A percentile compares a stretch with the other conserved stretches of the same genome.
phyloP scores from a whole-genome alignment of 2,888 invertebrate genomes.

The Calephelis perditalis region DNA sequence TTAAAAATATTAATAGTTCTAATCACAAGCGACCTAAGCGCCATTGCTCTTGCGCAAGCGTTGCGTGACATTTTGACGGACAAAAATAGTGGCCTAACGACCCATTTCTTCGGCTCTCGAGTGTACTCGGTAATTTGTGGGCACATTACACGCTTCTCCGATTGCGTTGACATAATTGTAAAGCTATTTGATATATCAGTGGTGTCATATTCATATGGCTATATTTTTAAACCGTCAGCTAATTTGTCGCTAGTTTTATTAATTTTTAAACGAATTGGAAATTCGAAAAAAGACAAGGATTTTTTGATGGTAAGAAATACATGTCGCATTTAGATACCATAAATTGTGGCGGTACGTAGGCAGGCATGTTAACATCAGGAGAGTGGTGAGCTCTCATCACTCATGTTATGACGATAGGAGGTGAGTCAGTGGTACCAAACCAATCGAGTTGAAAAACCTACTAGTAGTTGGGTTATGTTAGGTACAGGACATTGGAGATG shows the following conservation, averaged over 20 bases:
- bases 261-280: not conserved
- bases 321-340: not conserved
- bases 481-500: too few relatives aligned
- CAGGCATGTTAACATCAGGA: too few relatives aligned
- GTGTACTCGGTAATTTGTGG: conserved; percentile 22
- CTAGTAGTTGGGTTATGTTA: too few relatives aligned
- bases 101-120: conserved; percentile 35
- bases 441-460: too few relatives aligned
- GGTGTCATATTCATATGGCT: not conserved
- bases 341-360: too few relatives aligned
- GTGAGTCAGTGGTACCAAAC: too few relatives aligned
- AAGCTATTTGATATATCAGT: not conserved
- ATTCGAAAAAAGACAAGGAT: not conserved
- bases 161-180: conserved; percentile 8
- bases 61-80: conserved; percentile 66
- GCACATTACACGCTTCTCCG: conserved; percentile 4
- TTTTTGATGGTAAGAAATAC: not conserved
- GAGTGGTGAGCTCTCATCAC: too few relatives aligned
- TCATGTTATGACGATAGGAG: too few relatives aligned
- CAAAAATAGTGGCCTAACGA: conserved; percentile 60
- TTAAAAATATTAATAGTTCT: conserved; percentile 20
- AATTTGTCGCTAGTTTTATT: too few relatives aligned
- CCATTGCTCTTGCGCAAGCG: conserved; percentile 56
- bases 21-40: conserved; percentile 37
- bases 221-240: too few relatives aligned